Conservation (phyloP, 2,113 vertebrate genomes). For the Silurus glanis region DNA sequence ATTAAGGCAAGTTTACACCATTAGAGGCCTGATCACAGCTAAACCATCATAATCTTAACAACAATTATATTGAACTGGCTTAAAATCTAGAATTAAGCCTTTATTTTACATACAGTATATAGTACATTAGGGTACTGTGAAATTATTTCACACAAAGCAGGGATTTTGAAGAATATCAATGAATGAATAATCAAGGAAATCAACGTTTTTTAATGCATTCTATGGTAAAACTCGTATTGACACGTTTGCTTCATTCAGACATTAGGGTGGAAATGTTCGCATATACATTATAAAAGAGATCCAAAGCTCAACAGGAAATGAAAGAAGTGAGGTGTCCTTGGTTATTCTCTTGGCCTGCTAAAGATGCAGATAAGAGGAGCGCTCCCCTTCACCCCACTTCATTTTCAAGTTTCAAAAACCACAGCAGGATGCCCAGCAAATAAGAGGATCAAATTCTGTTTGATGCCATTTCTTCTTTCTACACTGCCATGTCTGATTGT, state of each 20-base stretch:
- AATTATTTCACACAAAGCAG: neutral
- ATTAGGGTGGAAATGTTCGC: neutral
- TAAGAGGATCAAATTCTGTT: slow-evolving; percentile 57
- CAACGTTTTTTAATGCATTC: neutral
- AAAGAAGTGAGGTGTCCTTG: slow-evolving; percentile 28
- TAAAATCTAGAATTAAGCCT: neutral
- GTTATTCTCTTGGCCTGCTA: slow-evolving; percentile 22
- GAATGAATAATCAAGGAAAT: neutral
- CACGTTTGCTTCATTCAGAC: neutral
- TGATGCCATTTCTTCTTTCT: slow-evolving; percentile 52
- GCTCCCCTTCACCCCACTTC: slow-evolving; percentile 51
- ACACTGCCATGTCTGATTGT: slow-evolving; percentile 36
- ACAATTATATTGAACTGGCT: neutral
- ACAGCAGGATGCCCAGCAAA: slow-evolving; percentile 56
- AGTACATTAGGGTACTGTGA: neutral
- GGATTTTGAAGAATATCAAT: neutral
- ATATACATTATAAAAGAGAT: neutral
- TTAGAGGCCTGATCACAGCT: neutral
- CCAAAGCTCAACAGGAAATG: neutral
- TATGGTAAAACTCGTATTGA: neutral
- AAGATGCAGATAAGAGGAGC: slow-evolving; percentile 45
- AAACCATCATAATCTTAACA: neutral
- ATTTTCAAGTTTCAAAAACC: slow-evolving; percentile 57
- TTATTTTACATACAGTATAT: neutral
- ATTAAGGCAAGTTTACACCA: neutral